phyloP scores from a whole-genome alignment of 1,140 invertebrate species.

The Tetragonula clypearis region DNA sequence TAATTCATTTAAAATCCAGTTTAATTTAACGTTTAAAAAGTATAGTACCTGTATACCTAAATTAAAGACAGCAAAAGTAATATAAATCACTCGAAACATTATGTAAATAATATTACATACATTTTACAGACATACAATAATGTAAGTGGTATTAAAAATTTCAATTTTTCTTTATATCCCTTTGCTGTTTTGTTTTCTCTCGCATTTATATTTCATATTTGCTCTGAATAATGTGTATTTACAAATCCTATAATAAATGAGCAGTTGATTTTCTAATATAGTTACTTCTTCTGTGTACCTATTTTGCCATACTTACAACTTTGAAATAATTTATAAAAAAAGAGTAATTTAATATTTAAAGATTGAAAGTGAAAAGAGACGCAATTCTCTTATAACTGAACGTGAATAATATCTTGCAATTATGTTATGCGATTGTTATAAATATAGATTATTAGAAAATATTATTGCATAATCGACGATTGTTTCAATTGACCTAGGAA shows the following conservation, averaged over 20 bases:
- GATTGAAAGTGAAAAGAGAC: neutral
- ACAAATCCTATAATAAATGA: neutral
- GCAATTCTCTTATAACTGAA: neutral
- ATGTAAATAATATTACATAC: too few relatives aligned
- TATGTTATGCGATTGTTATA: neutral
- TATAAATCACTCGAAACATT: too few relatives aligned
- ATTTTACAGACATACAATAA: too few relatives aligned
- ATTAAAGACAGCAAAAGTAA: too few relatives aligned
- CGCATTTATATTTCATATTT: too few relatives aligned
- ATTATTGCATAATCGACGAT: neutral
- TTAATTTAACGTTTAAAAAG: too few relatives aligned
- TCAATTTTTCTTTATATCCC: too few relatives aligned
- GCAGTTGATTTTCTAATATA: too few relatives aligned
- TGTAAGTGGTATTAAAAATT: too few relatives aligned
- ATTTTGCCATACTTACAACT: neutral
- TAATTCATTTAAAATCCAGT: fast-evolving
- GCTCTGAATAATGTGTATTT: neutral
- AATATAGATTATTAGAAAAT: neutral
- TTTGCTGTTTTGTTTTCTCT: neutral
- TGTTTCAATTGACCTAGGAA: neutral
- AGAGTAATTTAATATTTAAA: neutral
- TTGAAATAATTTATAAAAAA: neutral
- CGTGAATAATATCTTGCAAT: neutral
- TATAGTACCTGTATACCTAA: too few relatives aligned
- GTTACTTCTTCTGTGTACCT: too few relatives aligned